These are phyloP conservation scores for Platycnemis pennipes DNA, from an alignment of 2,888 invertebrate species.

Conservation along the genomic window DNA sequence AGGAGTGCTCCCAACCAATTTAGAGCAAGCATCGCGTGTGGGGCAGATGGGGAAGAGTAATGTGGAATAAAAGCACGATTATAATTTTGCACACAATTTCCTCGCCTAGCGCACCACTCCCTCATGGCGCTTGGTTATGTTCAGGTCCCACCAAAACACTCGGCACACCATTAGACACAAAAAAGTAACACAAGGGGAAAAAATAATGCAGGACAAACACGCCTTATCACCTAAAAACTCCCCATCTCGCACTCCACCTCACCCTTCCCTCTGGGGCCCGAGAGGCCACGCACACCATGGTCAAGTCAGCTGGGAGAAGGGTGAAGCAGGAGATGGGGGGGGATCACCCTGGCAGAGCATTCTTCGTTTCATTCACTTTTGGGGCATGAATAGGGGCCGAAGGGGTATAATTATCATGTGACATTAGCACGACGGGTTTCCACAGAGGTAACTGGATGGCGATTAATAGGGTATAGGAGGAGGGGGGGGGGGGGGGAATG, in stretches of 20 bases:
- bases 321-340: constrained; percentile 34
- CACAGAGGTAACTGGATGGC: constrained; percentile 8
- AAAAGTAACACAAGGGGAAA: constrained; percentile 38
- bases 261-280: not conserved
- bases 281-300: constrained; percentile 14
- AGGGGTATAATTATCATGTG: constrained; percentile 32
- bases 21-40: constrained; percentile 57
- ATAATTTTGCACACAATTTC: constrained; percentile 66
- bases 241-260: constrained; percentile 32
- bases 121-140: not conserved
- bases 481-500: not conserved
- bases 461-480: not conserved
- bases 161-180: constrained; percentile 57
- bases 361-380: constrained; percentile 50
- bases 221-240: constrained; percentile 42
- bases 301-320: constrained; percentile 42
- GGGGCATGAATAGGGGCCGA: not conserved
- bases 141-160: constrained; percentile 56
- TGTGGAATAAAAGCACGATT: constrained; percentile 59
- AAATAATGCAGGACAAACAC: constrained; percentile 58
- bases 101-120: constrained; percentile 12
- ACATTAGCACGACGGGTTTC: not conserved
- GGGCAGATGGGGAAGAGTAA: constrained; percentile 47
- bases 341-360: constrained; percentile 39
- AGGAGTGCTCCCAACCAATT: constrained; percentile 51